A percentile compares a stretch with the other conserved stretches of the same genome.
phyloP scores from a whole-genome alignment of 2,888 invertebrate species.

The Syritta pipiens region DNA sequence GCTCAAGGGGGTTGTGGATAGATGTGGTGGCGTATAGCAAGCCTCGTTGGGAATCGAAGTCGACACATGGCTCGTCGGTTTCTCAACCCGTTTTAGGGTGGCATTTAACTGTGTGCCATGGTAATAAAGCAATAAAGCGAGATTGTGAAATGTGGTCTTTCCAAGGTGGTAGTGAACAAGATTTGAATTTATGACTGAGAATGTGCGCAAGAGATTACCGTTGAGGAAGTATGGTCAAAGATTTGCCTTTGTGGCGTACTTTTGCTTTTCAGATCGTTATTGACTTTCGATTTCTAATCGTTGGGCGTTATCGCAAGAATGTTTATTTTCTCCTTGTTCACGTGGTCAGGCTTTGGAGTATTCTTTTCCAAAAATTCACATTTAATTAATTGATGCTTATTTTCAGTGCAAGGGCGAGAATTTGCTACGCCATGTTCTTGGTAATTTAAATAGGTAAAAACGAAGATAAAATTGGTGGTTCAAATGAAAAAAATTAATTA shows the following conservation, averaged over 20 bases:
- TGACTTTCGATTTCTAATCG: neutral
- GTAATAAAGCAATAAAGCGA: conserved; percentile 21
- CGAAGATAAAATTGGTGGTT: too few species aligned
- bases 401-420: too few species aligned
- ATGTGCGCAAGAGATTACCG: conserved; percentile 14
- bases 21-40: neutral
- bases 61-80: neutral
- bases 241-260: neutral
- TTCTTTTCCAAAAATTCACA: too few species aligned
- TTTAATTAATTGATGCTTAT: too few species aligned
- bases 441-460: too few species aligned
- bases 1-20: too few species aligned
- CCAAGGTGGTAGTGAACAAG: conserved; percentile 13
- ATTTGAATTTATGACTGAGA: conserved; percentile 17
- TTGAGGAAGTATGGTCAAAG: conserved; percentile 2
- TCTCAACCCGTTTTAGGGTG: conserved; percentile 31
- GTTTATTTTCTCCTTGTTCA: neutral
- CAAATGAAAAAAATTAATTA: too few species aligned
- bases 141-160: conserved; percentile 12
- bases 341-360: too few species aligned
- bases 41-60: conserved; percentile 4
- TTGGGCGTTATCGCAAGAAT: neutral
- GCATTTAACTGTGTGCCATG: conserved; percentile 17
- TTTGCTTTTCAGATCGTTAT: neutral
- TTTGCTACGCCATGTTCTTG: too few species aligned